A percentile compares a stretch with the other conserved stretches of the same genome.
Evolutionary conservation across 1,140 invertebrate genomes (phyloP).

Genomic region (Nilaparvata lugens): DNA sequence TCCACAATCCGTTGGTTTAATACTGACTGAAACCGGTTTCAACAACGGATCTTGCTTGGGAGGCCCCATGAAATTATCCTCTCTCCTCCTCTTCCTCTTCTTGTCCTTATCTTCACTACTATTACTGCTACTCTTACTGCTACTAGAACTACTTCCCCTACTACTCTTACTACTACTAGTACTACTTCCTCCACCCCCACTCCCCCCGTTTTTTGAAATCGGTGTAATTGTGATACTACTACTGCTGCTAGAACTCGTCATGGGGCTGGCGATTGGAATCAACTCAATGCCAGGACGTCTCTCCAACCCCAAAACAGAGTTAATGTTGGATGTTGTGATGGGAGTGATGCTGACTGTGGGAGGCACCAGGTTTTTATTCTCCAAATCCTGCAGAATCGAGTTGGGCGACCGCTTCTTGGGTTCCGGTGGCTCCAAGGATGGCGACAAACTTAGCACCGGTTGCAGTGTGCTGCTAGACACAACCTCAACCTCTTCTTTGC

Average conservation of each 20-base stretch:
- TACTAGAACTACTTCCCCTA: conserved; percentile 9
- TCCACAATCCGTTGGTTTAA: conserved; percentile 59
- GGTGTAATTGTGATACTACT: conserved; percentile 80
- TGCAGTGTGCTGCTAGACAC: too few relatives aligned
- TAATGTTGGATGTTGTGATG: conserved; percentile 41
- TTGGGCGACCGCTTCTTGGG: conserved; percentile 39
- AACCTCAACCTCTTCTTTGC: not conserved
- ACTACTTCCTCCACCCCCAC: conserved; percentile 40
- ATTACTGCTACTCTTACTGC: conserved; percentile 8
- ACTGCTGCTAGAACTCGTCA: conserved; percentile 48
- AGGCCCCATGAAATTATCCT: conserved; percentile 71
- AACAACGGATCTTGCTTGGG: conserved; percentile 62
- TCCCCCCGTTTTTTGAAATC: conserved; percentile 42
- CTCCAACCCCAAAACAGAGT: conserved; percentile 52
- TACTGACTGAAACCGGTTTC: conserved; percentile 62
- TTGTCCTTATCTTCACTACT: conserved; percentile 53
- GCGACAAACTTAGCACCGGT: too few relatives aligned
- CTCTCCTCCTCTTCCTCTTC: conserved; percentile 64
- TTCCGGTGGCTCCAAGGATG: conserved; percentile 40
- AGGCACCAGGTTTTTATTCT: conserved; percentile 42
- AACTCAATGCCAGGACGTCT: conserved; percentile 68
- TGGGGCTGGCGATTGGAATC: conserved; percentile 56
- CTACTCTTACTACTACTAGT: conserved; percentile 46
- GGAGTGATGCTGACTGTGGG: conserved; percentile 74
- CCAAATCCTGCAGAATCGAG: conserved; percentile 32